phyloP scores from a whole-genome alignment of 2,113 vertebrate species.

The Silurus meridionalis region DNA sequence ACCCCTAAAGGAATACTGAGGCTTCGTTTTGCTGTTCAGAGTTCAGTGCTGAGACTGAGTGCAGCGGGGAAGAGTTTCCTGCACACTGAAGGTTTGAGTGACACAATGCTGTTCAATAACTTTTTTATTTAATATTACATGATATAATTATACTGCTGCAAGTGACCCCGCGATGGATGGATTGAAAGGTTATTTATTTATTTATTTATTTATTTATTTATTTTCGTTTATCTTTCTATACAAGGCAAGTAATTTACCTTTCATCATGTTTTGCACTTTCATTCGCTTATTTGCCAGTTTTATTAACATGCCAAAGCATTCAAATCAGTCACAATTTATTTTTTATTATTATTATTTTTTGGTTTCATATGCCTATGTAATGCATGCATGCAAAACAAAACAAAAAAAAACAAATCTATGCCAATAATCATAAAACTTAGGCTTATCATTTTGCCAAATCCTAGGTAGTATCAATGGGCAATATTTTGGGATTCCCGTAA shows the following conservation, averaged over 20 bases:
- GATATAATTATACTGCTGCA: constrained; percentile 70
- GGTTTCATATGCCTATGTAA: constrained; percentile 67
- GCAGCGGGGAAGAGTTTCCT: constrained; percentile 49
- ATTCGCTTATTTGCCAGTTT: constrained; percentile 71
- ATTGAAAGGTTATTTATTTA: constrained; percentile 55
- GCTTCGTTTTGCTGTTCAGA: constrained; percentile 74
- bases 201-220: constrained; percentile 52
- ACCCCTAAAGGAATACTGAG: constrained; percentile 74
- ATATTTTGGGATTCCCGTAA: constrained; percentile 81
- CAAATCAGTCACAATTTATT: constrained; percentile 72
- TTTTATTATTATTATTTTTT: constrained; percentile 53
- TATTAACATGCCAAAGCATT: constrained; percentile 86
- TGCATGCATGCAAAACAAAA: constrained; percentile 72
- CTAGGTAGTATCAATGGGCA: constrained; percentile 81
- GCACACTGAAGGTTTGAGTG: constrained; percentile 56
- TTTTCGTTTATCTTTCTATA: constrained; percentile 37
- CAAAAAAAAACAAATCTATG: constrained; percentile 77
- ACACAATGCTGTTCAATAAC: constrained; percentile 64
- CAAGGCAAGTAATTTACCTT: constrained; percentile 36
- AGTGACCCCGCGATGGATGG: constrained; percentile 55
- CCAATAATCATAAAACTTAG: constrained; percentile 76
- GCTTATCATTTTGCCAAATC: constrained; percentile 83
- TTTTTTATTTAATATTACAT: constrained; percentile 66
- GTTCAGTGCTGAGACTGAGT: constrained; percentile 65
- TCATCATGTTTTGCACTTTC: constrained; percentile 71